A percentile compares a stretch with the other conserved stretches of the same genome.
Conservation (phyloP, 2,888 invertebrate genomes). For the Zonitis immaculata region DNA sequence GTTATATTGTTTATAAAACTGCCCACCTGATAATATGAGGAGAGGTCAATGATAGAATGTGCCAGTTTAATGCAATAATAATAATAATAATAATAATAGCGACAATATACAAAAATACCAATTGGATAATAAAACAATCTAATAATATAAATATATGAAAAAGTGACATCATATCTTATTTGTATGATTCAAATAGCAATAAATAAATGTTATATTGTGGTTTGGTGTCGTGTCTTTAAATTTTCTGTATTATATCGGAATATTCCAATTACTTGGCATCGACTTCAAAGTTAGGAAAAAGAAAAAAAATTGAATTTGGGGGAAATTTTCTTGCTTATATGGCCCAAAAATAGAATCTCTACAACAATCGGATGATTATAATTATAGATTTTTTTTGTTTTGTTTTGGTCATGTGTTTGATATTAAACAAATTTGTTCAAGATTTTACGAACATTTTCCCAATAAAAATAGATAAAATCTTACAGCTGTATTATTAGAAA, state of each 20-base stretch:
- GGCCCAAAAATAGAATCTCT: background rate
- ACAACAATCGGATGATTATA: background rate
- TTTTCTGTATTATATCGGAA: too few species aligned
- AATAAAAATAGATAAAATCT: too few species aligned
- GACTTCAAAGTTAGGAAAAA: background rate
- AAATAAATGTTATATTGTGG: background rate
- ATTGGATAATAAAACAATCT: too few species aligned
- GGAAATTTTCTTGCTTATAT: background rate
- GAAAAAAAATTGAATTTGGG: background rate
- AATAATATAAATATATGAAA: background rate
- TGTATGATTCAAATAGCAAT: background rate
- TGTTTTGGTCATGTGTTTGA: background rate
- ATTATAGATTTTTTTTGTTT: background rate
- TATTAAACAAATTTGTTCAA: too few species aligned
- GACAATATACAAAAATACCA: too few species aligned
- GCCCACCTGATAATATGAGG: background rate
- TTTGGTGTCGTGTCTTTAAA: background rate
- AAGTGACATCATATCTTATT: background rate
- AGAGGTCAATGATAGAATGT: background rate
- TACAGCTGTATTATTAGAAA: background rate
- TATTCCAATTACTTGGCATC: background rate
- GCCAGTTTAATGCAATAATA: background rate
- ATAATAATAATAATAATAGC: background rate
- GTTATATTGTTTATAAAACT: background rate
- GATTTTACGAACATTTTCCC: too few species aligned